These are phyloP conservation scores for Sesia bembeciformis DNA, from an alignment of 2,888 invertebrate genomes.

Conservation along the genomic window DNA sequence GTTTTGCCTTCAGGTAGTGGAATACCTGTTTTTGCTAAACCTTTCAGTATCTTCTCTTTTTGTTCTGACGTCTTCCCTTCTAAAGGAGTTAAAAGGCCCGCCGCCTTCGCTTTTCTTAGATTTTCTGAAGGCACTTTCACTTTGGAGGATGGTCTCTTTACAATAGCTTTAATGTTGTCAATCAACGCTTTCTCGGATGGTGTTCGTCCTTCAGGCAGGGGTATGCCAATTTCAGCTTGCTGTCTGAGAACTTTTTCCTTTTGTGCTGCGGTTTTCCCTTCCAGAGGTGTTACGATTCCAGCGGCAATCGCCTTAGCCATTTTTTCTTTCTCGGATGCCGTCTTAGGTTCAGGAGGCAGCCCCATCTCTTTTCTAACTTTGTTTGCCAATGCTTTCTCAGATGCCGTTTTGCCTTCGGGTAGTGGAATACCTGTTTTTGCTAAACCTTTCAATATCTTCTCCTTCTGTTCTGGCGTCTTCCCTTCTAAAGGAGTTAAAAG, in stretches of 20 bases:
- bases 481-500: constrained; percentile 23
- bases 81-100: constrained; percentile 21
- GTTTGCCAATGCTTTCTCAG: constrained; percentile 18
- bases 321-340: constrained; percentile 14
- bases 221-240: constrained; percentile 16
- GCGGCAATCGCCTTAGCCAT: constrained; percentile 17
- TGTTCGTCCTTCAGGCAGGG: constrained; percentile 23
- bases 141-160: constrained; percentile 14
- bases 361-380: constrained; percentile 22
- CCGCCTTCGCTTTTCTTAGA: constrained; percentile 18
- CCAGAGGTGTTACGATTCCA: constrained; percentile 18
- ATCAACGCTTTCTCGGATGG: constrained; percentile 13
- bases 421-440: constrained; percentile 17
- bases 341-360: constrained; percentile 21
- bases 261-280: constrained; percentile 17
- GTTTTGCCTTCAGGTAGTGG: constrained; percentile 19
- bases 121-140: constrained; percentile 14
- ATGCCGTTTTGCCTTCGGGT: constrained; percentile 20
- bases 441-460: constrained; percentile 17
- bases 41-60: constrained; percentile 31
- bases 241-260: constrained; percentile 19
- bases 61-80: constrained; percentile 24
- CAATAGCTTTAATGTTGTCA: constrained; percentile 6
- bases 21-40: constrained; percentile 15
- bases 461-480: constrained; percentile 19